Evolutionary conservation across 2,113 vertebrate species (phyloP).

Genomic region (Trogon melanurus): DNA sequence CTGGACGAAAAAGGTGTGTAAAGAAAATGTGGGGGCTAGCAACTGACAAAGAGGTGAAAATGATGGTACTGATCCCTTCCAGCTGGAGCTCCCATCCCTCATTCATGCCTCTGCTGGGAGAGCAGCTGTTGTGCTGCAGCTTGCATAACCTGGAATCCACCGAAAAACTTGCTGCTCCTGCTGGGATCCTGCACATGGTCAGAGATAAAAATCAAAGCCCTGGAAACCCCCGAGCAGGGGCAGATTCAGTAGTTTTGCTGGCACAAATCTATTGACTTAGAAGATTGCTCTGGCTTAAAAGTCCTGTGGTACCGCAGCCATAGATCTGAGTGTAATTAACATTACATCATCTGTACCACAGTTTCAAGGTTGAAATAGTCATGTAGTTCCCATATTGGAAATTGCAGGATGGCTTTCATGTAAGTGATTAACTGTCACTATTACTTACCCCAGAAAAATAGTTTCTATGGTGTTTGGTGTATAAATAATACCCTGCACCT

Average conservation of each 20-base stretch:
- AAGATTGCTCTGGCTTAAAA: background rate
- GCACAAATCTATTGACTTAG: background rate
- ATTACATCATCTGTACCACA: conserved; percentile 44
- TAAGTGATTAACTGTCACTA: conserved; percentile 37
- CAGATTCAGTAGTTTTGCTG: background rate
- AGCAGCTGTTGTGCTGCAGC: background rate
- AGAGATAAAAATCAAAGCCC: background rate
- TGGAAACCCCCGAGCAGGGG: background rate
- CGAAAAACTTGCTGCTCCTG: background rate
- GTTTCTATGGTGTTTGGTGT: conserved; percentile 39
- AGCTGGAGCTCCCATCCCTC: background rate
- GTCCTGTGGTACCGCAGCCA: background rate
- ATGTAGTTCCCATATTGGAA: conserved; percentile 31
- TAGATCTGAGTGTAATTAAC: conserved; percentile 25
- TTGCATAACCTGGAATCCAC: background rate
- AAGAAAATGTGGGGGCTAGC: background rate
- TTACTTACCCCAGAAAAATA: conserved; percentile 27
- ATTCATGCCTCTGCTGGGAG: background rate
- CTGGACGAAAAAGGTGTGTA: background rate
- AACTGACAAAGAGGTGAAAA: conserved; percentile 17
- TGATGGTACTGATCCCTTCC: background rate
- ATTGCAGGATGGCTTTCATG: conserved; percentile 42
- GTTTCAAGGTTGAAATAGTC: conserved; percentile 36
- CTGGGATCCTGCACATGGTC: background rate
- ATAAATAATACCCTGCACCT: conserved; percentile 43